These are phyloP conservation scores for Pinctada fucata DNA, from an alignment of 2,888 invertebrate genomes.

Conservation along the genomic window DNA sequence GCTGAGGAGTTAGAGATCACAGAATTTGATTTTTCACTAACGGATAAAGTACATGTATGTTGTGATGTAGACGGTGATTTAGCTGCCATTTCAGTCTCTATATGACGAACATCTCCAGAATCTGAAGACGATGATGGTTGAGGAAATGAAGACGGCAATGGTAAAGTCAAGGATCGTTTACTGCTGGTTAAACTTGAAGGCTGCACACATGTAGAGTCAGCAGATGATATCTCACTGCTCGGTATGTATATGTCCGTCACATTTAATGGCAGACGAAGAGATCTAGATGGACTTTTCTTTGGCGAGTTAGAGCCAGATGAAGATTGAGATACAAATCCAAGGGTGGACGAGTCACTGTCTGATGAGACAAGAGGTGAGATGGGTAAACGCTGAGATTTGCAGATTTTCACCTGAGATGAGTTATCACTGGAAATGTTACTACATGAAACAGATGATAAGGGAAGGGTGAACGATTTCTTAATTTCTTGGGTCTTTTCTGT, in stretches of 20 bases:
- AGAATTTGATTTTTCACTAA: not conserved
- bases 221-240: not conserved
- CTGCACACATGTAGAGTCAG: not conserved
- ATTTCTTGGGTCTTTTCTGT: constrained; percentile 7
- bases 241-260: not conserved
- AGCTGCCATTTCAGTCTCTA: not conserved
- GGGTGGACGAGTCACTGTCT: not conserved
- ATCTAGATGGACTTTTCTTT: constrained; percentile 22
- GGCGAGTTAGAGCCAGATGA: constrained; percentile 11
- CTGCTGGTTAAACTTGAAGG: not conserved
- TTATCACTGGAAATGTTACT: not conserved
- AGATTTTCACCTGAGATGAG: not conserved
- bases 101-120: not conserved
- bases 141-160: not conserved
- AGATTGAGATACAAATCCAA: constrained; percentile 1
- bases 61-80: not conserved
- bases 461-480: not conserved
- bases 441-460: not conserved
- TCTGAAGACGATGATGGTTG: not conserved
- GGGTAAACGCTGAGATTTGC: constrained; percentile 15
- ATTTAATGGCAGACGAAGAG: constrained; percentile 19
- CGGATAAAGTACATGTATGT: not conserved
- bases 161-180: not conserved
- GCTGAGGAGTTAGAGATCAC: not conserved
- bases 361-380: constrained; percentile 19